Base-by-base conservation (phyloP, 2,888 invertebrate genomes). In the Apotomis betuletana region DNA sequence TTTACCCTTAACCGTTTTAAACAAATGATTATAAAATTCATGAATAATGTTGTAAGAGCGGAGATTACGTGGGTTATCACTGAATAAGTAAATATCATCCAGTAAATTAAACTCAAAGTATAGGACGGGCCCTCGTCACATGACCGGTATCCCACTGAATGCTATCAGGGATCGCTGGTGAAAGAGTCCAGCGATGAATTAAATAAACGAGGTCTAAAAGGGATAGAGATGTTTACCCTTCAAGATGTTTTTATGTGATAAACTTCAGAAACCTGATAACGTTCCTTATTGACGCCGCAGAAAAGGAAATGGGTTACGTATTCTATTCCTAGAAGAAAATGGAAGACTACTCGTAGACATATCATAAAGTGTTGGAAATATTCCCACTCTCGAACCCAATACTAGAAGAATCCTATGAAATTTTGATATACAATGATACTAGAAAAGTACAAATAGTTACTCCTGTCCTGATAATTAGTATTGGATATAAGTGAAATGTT, bases 61-160 rank as follows among this genome's bases (percentile, higher is more conserved):
- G 82, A 87, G 85, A 89, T 90, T 84, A 86, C 89, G 87, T 88
- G 87, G 86, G 86, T 81, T 84, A 89, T 86, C 87, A 84, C 80
- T 85, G 87, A 88, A 89, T 90, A 89, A 91, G 90, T 92, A 90
- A 92, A 92, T 91, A 87, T 91, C 90, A 92, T 92, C 92, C 90
- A 90, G 86, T 92, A 91, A 92, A 93, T 93, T 93, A 90, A 92
- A 90, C 91, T 88, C 85, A 84, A 87, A 90, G 91, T 89, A 86
- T 85, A 80, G 85, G 83, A 80, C 84, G 81, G 82, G 82, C 85
- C 87, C 87, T 86, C 89, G 88, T 89, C 90, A 89, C 90, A 89
- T 90, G 91, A 85, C 91, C 88, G 90, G 90, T 90, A 92, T 90
- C 84, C 80, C 80, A 77, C 78, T 89, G 86, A 91, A 93, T 89